Percentiles rank a stretch among this genome's conserved stretches.
phyloP scores from a whole-genome alignment of 2,113 vertebrate genomes.

The Bagarius yarrelli region DNA sequence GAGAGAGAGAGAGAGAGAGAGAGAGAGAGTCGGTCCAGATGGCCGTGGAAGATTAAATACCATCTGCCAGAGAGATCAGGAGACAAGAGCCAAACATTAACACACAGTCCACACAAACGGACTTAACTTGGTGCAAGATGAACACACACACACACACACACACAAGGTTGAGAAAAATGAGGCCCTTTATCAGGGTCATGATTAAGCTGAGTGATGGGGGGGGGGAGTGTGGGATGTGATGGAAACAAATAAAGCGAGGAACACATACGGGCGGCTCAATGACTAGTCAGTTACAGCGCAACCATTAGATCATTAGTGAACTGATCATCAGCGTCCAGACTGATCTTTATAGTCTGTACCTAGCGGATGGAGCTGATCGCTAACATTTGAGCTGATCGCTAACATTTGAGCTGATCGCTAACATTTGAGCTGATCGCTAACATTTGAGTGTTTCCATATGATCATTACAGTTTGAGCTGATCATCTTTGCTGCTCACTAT shows the following conservation, averaged over 20 bases:
- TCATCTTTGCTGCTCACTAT: too few relatives aligned
- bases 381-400: too few relatives aligned
- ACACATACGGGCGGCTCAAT: neutral
- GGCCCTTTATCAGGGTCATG: slow-evolving; percentile 26
- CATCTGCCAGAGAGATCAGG: slow-evolving; percentile 64
- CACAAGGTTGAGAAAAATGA: neutral
- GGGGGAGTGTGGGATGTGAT: neutral
- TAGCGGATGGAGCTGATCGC: too few relatives aligned
- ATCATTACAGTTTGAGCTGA: neutral
- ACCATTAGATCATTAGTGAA: neutral
- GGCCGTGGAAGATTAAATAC: slow-evolving; percentile 70
- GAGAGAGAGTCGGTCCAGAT: slow-evolving; percentile 71
- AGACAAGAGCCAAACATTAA: slow-evolving; percentile 38
- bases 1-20: slow-evolving; percentile 67
- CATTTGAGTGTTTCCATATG: too few relatives aligned
- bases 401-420: too few relatives aligned
- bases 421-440: too few relatives aligned
- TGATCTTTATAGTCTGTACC: too few relatives aligned
- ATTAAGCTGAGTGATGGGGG: neutral
- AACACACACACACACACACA: neutral
- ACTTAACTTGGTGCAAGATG: neutral
- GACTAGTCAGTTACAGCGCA: neutral
- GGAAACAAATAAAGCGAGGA: neutral
- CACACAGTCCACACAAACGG: slow-evolving; percentile 35
- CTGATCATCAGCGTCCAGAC: neutral